A percentile compares a stretch with the other conserved stretches of the same genome.
phyloP scores from a whole-genome alignment of 2,113 vertebrate genomes.

The Formicarius rufipectus region DNA sequence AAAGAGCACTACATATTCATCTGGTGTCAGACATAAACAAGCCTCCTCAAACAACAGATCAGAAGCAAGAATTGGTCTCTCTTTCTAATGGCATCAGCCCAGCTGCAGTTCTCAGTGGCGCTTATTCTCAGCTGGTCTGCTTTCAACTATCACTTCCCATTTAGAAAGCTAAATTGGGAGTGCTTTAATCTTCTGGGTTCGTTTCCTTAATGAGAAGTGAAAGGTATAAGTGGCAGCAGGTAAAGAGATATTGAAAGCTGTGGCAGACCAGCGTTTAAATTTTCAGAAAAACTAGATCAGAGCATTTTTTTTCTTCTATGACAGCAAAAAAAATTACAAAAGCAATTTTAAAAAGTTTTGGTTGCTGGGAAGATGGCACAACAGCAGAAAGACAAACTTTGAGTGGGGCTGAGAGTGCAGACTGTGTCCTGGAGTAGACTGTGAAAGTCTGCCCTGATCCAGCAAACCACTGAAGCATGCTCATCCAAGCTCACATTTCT shows the following conservation, averaged over 20 bases:
- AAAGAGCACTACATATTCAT: conserved; percentile 42
- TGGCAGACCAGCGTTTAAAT: background rate
- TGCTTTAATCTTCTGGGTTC: conserved; percentile 53
- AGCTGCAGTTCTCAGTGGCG: conserved; percentile 53
- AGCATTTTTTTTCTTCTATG: background rate
- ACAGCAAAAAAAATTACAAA: background rate
- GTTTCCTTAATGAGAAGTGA: conserved; percentile 60
- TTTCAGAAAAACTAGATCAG: conserved; percentile 10
- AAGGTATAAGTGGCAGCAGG: conserved; percentile 57
- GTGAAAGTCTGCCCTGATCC: background rate
- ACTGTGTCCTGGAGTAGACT: background rate
- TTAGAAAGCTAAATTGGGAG: conserved; percentile 60
- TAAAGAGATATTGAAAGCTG: conserved; percentile 39
- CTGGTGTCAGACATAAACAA: conserved; percentile 58
- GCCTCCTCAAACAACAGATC: conserved; percentile 39
- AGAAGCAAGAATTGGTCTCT: conserved; percentile 42
- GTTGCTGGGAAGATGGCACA: background rate
- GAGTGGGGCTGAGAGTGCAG: background rate
- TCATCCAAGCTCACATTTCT: background rate
- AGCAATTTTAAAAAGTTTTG: background rate
- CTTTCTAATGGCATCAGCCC: conserved; percentile 48
- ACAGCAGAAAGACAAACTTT: background rate
- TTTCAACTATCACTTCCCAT: conserved; percentile 63
- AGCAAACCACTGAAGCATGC: accelerated
- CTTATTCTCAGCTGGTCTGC: conserved; percentile 66